Evolutionary conservation across 2,888 invertebrate genomes (phyloP), one percentile per base, ranked within the genome.

Genomic region (Patella ulyssiponensis): DNA sequence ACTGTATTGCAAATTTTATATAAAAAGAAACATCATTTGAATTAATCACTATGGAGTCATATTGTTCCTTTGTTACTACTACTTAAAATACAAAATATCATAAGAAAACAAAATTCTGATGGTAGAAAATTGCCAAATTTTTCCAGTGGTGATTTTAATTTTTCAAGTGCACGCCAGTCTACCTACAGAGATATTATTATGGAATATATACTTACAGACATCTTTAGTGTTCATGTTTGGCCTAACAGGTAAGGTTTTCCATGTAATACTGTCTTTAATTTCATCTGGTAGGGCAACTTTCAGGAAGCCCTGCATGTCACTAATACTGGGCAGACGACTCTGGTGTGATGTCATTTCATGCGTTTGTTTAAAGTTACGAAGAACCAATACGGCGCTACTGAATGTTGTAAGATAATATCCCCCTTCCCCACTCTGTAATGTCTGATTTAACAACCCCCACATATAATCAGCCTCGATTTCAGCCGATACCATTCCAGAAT

Each of bases 401-500:
- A 98, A 93, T 0, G 97, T 96, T 0, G 98, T 97, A 79, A 98
- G 94, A 91, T 98, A 98, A 92, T 98, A 98, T 5, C 97, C 97
- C 0, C 97, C 97, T 91, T 98, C 98, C 3, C 98, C 98, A 0
- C 96, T 96, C 73, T 97, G 93, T 75, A 98, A 92, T 0, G 97
- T 96, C 1, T 97, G 96, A 79, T 98, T 98, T 56, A 98, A 93
- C 64, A 99, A 93, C 44, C 93, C 97, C 93, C 97, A 97, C 97
- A 98, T 98, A 91, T 97, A 96, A 90, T 98, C 97, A 0, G 97
- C 97, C 91, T 98, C 98, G 78, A 98, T 94, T 92, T 98, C 98
- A 0, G 97, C 98, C 53, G 96, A 95, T 11, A 98, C 95, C 87
- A 97, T 95, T 56, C 96, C 96, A 85, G 96, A 96, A 81, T 96